These are phyloP conservation scores for Eubasilissa splendida DNA, from an alignment of 2,888 invertebrate genomes.

Conservation along the genomic window DNA sequence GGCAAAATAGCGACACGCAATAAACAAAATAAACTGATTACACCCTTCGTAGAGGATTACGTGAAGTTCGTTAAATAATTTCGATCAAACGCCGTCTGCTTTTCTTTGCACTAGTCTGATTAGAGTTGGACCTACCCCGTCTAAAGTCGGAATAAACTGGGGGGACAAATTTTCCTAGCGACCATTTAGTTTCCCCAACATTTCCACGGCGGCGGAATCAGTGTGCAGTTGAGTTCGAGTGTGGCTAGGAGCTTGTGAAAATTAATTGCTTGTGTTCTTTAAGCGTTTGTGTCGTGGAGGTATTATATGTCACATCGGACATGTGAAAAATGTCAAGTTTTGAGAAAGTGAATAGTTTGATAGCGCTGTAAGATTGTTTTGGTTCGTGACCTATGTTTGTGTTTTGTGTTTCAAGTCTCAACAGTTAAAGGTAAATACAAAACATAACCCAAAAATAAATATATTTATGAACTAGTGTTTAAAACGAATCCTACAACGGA, in stretches of 20 bases:
- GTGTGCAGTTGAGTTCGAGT: conserved; percentile 3
- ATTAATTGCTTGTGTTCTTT: neutral
- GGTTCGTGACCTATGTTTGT: too few relatives aligned
- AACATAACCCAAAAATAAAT: neutral
- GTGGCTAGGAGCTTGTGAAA: neutral
- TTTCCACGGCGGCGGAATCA: conserved; percentile 9
- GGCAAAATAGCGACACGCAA: neutral
- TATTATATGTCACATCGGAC: too few relatives aligned
- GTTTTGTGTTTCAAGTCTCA: too few relatives aligned
- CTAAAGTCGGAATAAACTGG: conserved; percentile 5
- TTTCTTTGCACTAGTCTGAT: too few relatives aligned
- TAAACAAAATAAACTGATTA: neutral
- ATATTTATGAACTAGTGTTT: too few relatives aligned
- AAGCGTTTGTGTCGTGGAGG: too few relatives aligned
- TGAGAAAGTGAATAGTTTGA: neutral
- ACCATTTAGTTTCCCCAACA: conserved; percentile 28
- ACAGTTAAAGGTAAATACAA: neutral
- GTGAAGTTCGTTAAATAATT: neutral
- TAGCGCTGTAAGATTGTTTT: too few relatives aligned
- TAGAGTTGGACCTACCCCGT: neutral
- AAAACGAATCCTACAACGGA: too few relatives aligned
- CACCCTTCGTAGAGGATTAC: neutral
- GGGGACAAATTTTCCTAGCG: conserved; percentile 33
- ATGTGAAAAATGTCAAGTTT: neutral
- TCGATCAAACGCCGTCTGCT: neutral